Evolutionary conservation across 1,140 invertebrate genomes (phyloP), one percentile per base, ranked within the genome.

Genomic region (Capitella teleta): DNA sequence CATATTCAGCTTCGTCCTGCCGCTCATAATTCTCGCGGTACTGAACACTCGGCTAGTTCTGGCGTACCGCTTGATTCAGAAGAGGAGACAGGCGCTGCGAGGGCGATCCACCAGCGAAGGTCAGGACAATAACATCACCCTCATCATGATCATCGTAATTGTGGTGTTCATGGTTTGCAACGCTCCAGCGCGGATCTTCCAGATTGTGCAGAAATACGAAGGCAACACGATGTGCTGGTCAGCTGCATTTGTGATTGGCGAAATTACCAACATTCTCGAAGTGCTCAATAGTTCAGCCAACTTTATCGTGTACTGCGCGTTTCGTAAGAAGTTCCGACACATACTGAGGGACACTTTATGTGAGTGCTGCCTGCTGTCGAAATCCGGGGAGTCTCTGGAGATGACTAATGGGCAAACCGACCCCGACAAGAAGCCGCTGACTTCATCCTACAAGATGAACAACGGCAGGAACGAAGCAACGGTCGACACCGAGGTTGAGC

Each of bases 241-340:
- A 36, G 6, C 28, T 24, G 25, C 26, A 3, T 48, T 26, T 40
- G 23, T 18, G 14, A 18, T 43, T n/a, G 23, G 32, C 37, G 23
- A 47, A 26, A n/a, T 49, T 5, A 28, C 46, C 1, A 53, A 53
- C 40, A 19, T 28, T 3, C 45, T 53, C 36, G 46, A 52, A 25
- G 47, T 53, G 2, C 23, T 53, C 24, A 53, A 47, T 30, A 49
- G 38, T 12, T 53, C 52, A 12, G 30, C 49, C 24, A 53, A 53
- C 38, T 53, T 53, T 23, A 18, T 53, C 19, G 44, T 53, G 28
- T 53, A 53, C 28, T 53, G 24, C 28, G 47, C 43, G 21, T 43
- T 40, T 21, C 46, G 47, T 5, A 48, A 53, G 30, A 36, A 47
- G 12, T 53, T 53, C 38, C 23, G 52, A n/a, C 16, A 41, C 24